Evolutionary conservation across 1,140 invertebrate species (phyloP).

Genomic region (Neodiprion fabricii): DNA sequence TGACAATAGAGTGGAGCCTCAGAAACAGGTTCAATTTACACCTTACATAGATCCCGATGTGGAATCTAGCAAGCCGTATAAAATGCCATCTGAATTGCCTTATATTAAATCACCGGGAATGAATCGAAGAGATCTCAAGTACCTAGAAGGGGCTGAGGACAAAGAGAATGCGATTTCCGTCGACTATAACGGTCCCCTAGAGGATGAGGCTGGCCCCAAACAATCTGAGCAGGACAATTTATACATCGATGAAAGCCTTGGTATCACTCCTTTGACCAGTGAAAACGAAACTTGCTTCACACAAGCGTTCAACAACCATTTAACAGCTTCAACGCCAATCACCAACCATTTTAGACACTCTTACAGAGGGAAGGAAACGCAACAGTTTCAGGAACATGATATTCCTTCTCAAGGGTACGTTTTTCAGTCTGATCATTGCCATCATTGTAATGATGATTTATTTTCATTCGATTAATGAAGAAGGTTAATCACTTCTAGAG

Average conservation of each 20-base stretch:
- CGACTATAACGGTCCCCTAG: constrained; percentile 44
- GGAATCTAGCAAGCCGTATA: constrained; percentile 47
- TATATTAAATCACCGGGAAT: constrained; percentile 55
- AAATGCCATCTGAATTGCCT: constrained; percentile 50
- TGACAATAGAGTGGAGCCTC: constrained; percentile 36
- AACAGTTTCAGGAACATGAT: constrained; percentile 33
- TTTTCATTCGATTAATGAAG: too few relatives aligned
- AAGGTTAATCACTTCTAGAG: not conserved
- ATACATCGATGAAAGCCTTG: constrained; percentile 50
- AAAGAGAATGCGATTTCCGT: constrained; percentile 52
- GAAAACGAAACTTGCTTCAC: constrained; percentile 50
- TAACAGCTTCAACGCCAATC: constrained; percentile 52
- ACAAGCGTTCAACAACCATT: constrained; percentile 45
- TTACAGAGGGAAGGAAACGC: constrained; percentile 40
- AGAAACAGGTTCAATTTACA: constrained; percentile 42
- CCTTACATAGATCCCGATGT: constrained; percentile 36
- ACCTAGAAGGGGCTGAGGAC: constrained; percentile 51
- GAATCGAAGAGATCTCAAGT: constrained; percentile 53
- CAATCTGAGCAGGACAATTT: constrained; percentile 42
- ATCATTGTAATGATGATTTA: not conserved
- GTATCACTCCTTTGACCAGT: constrained; percentile 42
- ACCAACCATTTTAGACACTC: constrained; percentile 48
- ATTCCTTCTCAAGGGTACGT: constrained; percentile 32
- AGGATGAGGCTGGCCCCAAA: constrained; percentile 37
- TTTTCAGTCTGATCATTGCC: not conserved